Evolutionary conservation across 2,797 vertebrate genomes (phyloP), one percentile per base, ranked within the genome.

Genomic region (Coregonus ussuriensis): DNA sequence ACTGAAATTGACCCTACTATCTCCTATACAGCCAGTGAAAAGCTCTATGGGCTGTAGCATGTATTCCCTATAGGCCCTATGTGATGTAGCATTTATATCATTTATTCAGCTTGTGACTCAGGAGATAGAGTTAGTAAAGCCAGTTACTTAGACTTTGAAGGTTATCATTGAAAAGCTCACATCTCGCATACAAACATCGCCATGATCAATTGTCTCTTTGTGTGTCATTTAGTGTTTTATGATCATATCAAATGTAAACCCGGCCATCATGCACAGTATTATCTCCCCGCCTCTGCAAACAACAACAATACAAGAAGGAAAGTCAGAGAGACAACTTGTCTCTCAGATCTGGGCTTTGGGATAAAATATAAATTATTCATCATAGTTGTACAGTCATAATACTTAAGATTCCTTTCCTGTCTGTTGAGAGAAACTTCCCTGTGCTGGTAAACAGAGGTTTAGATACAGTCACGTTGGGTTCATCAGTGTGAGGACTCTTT

Each of bases 291-390:
- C 18, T 72, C 52, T 54, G 71, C 51, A 72, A 54, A 72, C 70
- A 54, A 54, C 52, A 72, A 4, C 29, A 18, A 16, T 29, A 56
- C 51, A 25, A 54, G 52, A 56, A 53, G 71, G 25, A 35, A 18
- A 56, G 51, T 33, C 13, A 18, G 25, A 33, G 59, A 74, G 72
- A 74, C 72, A 47, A 63, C 54, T n/a, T 62, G 54, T 37, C 54
- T 62, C 33, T 15, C 54, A n/a, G 16, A 74, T 74, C 72, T 62
- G 72, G 7, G 53, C 54, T 74, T 62, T 16, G 54, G 72, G 31
- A 21, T 14, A n/a, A n/a, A 56, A 21, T n/a, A 51, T 74, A 35
- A 74, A 65, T 74, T 65, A 74, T 74, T 74, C 56, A 74, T 21
- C 33, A 33, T 63, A n/a, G 51, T 53, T 72, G 25, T 54, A 18